These are phyloP conservation scores for Rhinopithecus roxellana DNA, from an alignment of 2,113 vertebrate species.

Conservation along the genomic window DNA sequence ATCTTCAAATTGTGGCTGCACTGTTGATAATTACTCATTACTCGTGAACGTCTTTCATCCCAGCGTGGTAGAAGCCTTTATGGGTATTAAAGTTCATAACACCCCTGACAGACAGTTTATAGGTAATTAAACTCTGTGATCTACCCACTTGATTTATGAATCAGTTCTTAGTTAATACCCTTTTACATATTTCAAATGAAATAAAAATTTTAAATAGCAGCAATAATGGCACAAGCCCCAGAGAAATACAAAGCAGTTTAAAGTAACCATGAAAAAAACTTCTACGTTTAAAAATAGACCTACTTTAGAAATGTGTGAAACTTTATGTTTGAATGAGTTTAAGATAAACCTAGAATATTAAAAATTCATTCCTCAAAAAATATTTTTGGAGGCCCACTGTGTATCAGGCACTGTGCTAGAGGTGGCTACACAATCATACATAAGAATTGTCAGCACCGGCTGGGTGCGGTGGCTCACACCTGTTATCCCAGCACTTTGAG, in stretches of 20 bases:
- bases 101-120: slow-evolving; percentile 40
- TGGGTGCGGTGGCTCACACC: fast-evolving
- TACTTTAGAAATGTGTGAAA: slow-evolving; percentile 42
- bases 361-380: slow-evolving; percentile 7
- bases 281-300: slow-evolving; percentile 34
- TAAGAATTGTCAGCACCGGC: neutral
- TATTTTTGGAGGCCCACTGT: neutral
- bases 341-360: neutral
- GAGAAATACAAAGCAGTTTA: slow-evolving; percentile 44
- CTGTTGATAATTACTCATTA: neutral
- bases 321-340: neutral
- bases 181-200: slow-evolving; percentile 42
- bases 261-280: slow-evolving; percentile 49
- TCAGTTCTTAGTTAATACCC: slow-evolving; percentile 37
- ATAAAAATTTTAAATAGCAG: slow-evolving; percentile 57
- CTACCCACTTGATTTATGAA: slow-evolving; percentile 46
- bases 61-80: slow-evolving; percentile 16
- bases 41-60: slow-evolving; percentile 38
- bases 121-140: slow-evolving; percentile 57
- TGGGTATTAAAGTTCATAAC: slow-evolving; percentile 49
- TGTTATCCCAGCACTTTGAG: no score
- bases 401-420: neutral
- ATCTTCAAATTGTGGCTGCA: neutral
- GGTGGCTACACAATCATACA: neutral
- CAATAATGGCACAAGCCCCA: neutral